These are phyloP conservation scores for Thamnaconus septentrionalis DNA, from an alignment of 2,113 vertebrate species.

Conservation along the genomic window DNA sequence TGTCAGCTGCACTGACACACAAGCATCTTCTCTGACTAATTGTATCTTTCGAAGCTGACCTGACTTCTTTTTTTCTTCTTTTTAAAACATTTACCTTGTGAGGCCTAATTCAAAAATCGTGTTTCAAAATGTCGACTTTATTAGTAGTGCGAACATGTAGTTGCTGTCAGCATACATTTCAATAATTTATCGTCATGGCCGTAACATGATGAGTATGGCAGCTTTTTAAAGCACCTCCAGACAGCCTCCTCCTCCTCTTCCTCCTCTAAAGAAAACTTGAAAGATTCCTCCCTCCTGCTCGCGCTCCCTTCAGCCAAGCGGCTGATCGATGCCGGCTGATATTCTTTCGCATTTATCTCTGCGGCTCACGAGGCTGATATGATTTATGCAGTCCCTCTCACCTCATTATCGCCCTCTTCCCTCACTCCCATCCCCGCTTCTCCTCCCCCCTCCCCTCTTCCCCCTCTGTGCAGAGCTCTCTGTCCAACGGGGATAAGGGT, in stretches of 20 bases:
- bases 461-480: constrained; percentile 70
- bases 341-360: constrained; percentile 59
- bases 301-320: constrained; percentile 20
- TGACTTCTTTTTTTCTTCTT: too few species aligned
- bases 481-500: constrained; percentile 85
- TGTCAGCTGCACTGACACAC: too few species aligned
- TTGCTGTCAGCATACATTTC: background rate
- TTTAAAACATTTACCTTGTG: too few species aligned
- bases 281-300: constrained; percentile 24
- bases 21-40: too few species aligned
- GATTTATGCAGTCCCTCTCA: constrained; percentile 69
- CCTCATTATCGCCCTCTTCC: constrained; percentile 64
- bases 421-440: constrained; percentile 7
- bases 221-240: background rate
- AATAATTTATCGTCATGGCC: background rate
- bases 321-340: constrained; percentile 53
- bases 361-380: constrained; percentile 53
- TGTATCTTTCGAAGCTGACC: too few species aligned
- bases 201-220: too few species aligned
- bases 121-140: too few species aligned
- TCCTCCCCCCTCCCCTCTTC: constrained; percentile 20
- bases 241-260: constrained; percentile 4
- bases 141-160: too few species aligned
- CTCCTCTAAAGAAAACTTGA: constrained; percentile 6
- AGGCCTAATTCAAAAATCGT: too few species aligned